Evolutionary conservation across 2,797 vertebrate species (phyloP), one percentile per base, ranked within the genome.

Genomic region (Pteronotus mesoamericanus): DNA sequence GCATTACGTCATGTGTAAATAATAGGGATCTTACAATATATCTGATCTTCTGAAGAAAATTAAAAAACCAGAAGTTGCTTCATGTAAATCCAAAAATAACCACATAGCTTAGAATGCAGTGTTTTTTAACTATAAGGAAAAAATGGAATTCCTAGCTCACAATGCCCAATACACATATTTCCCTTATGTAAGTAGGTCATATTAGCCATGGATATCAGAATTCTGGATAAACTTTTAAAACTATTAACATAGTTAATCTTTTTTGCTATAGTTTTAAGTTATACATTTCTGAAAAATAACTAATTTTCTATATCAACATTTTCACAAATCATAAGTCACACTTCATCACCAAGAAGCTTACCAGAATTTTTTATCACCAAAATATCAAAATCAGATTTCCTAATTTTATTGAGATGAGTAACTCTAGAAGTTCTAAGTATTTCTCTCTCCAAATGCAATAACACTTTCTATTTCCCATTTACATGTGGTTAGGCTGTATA

Each of bases 41-140:
- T 89, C 71, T 94, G 37, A 61, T 69, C 51, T 93, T 61, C 71
- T 79, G 29, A 86, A 72, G 72, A 82, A 84, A 95, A 83, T 79
- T 22, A 68, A 84, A 92, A 75, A 83, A 46, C 14, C 34, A 94
- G 37, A 83, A 94, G 37, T 82, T 80, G 16, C 12, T 93, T 82
- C 61, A 26, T 39, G 48, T 46, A 89, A 89, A 93, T 95, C 80
- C 46, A 89, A 94, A 59, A 4, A 91, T 14, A 71, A 74, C 14
- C 44, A 93, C 16, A 24, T 44, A 91, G 42, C 68, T 90, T 84
- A 84, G 26, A 80, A 90, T 85, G 29, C 87, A 89, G 46, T 48
- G 59, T 80, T 84, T 59, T 82, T 79, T 96, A 97, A 94, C 21
- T 37, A 66, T 42, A 86, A 75, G 18, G 19, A 32, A 61, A 61